phyloP scores from a whole-genome alignment of 2,888 invertebrate genomes.

The Cryptocephalus moraei region DNA sequence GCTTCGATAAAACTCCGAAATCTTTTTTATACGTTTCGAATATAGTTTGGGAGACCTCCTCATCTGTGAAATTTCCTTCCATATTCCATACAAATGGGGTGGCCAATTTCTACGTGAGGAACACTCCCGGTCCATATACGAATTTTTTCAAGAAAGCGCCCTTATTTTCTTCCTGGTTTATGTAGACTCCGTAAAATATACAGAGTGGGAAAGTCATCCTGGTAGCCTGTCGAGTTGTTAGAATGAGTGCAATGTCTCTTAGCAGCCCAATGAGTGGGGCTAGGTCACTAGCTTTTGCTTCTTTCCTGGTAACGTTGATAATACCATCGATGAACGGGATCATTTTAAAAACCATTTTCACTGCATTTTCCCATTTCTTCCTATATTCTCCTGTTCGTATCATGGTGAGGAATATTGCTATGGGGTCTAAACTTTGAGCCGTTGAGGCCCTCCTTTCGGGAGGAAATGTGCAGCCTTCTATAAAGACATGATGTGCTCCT shows the following conservation, averaged over 20 bases:
- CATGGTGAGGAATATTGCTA: background rate
- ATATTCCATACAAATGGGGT: background rate
- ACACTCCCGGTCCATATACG: background rate
- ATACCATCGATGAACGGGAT: constrained; percentile 16
- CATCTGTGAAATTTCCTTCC: background rate
- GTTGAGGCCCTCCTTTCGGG: background rate
- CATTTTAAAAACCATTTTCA: constrained; percentile 13
- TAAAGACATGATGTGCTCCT: background rate
- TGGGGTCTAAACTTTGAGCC: background rate
- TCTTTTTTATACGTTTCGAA: constrained; percentile 7
- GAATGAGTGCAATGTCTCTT: constrained; percentile 9
- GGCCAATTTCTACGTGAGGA: background rate
- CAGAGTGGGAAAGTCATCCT: constrained; percentile 7
- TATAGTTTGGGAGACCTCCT: constrained; percentile 1
- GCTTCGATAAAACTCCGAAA: background rate
- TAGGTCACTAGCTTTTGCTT: constrained; percentile 5
- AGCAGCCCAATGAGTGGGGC: constrained; percentile 1
- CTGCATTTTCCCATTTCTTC: constrained; percentile 17
- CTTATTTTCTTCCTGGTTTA: too few relatives aligned
- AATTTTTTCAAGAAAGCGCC: too few relatives aligned
- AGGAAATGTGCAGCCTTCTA: background rate
- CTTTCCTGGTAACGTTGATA: constrained; percentile 5
- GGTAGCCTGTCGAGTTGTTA: constrained; percentile 7
- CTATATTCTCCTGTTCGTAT: constrained; percentile 9
- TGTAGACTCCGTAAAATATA: too few relatives aligned